Evolutionary conservation across 2,888 invertebrate genomes (phyloP).

Genomic region (Meteorus cinctellus): DNA sequence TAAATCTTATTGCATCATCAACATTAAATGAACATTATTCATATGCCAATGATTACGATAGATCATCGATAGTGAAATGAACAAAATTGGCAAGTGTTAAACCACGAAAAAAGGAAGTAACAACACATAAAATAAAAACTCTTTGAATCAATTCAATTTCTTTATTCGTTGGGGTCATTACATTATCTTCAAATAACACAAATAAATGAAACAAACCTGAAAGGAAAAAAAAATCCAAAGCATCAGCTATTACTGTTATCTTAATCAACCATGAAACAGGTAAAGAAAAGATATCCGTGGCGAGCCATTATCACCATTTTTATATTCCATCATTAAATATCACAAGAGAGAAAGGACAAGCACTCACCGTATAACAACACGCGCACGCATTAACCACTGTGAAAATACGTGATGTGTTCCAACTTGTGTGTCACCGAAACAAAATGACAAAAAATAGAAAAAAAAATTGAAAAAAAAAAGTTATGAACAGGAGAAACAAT

Average conservation of each 20-base stretch:
- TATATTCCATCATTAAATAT: slow-evolving; percentile 11
- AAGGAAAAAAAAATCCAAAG: background rate
- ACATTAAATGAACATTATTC: background rate
- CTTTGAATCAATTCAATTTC: background rate
- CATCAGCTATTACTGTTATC: background rate
- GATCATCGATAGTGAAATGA: background rate
- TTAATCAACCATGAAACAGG: background rate
- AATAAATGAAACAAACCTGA: background rate
- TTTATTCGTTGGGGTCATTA: background rate
- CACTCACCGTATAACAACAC: background rate
- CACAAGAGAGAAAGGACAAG: slow-evolving; percentile 11
- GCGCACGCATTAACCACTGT: background rate
- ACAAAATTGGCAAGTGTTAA: background rate
- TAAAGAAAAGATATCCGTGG: background rate
- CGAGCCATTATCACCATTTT: slow-evolving; percentile 1
- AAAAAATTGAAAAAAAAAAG: background rate
- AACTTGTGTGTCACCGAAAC: background rate
- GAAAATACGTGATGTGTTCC: background rate
- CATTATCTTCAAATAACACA: background rate
- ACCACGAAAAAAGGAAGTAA: background rate
- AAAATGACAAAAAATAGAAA: background rate
- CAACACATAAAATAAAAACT: background rate
- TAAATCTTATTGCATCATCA: background rate
- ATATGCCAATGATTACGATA: background rate
- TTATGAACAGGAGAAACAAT: background rate